A percentile compares a stretch with the other conserved stretches of the same genome.
Evolutionary conservation across 2,888 invertebrate genomes (phyloP).

Genomic region (Epistrophe eligans): DNA sequence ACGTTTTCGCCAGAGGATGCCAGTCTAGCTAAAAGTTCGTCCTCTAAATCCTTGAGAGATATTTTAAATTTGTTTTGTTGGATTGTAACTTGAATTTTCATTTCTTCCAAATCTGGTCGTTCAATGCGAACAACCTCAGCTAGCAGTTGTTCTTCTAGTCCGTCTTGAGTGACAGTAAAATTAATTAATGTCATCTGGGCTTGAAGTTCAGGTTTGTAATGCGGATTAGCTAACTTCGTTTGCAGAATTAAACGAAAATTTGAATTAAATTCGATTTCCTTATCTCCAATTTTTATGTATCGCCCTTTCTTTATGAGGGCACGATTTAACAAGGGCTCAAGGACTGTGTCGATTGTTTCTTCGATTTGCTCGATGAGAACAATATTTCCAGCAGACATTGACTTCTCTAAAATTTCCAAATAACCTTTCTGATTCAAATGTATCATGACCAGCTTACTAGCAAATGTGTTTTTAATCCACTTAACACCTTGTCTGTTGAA

Average conservation of each 20-base stretch:
- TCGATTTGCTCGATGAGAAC: constrained; percentile 96
- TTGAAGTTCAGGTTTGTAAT: constrained; percentile 98
- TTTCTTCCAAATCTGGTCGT: constrained; percentile 94
- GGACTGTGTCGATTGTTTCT: constrained; percentile 95
- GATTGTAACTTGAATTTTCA: constrained; percentile 93
- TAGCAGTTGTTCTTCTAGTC: constrained; percentile 96
- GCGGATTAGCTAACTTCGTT: constrained; percentile 97
- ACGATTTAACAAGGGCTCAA: constrained; percentile 95
- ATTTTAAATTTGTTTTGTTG: constrained; percentile 98
- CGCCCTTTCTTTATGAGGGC: constrained; percentile 95
- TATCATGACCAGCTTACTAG: constrained; percentile 89
- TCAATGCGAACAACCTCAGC: constrained; percentile 97
- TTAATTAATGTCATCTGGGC: constrained; percentile 98
- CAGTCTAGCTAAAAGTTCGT: constrained; percentile 93
- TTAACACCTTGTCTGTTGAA: constrained; percentile 91
- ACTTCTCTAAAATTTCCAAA: constrained; percentile 91
- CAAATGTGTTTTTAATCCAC: constrained; percentile 96
- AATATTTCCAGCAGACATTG: constrained; percentile 89
- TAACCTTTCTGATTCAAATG: constrained; percentile 93
- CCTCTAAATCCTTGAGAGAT: constrained; percentile 94
- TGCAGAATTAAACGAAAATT: constrained; percentile 94
- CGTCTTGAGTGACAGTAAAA: constrained; percentile 97
- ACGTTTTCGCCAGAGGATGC: constrained; percentile 97
- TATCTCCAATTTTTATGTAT: constrained; percentile 93
- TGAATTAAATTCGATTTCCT: constrained; percentile 94